These are phyloP conservation scores for Macrostomum cliftonense DNA, from an alignment of 2,888 invertebrate genomes.

Conservation along the genomic window DNA sequence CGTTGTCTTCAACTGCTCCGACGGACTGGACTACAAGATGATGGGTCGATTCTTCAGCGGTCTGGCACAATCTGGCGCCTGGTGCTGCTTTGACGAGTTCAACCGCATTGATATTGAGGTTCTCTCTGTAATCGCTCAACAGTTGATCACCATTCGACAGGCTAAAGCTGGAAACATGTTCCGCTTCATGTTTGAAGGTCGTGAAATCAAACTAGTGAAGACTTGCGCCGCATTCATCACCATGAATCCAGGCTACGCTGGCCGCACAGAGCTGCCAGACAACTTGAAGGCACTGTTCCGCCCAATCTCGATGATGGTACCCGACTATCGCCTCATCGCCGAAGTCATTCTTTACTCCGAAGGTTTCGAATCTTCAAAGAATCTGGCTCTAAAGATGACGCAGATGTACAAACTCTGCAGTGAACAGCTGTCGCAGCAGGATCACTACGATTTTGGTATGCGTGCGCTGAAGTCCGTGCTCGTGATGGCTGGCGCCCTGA, in stretches of 20 bases:
- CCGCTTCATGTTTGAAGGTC: conserved; percentile 67
- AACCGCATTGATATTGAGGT: conserved; percentile 77
- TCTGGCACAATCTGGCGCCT: conserved; percentile 67
- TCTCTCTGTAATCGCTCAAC: conserved; percentile 69
- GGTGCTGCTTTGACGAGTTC: conserved; percentile 81
- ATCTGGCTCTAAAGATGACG: conserved; percentile 72
- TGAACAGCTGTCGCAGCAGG: conserved; percentile 69
- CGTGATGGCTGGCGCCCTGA: conserved; percentile 74
- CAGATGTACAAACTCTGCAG: conserved; percentile 77
- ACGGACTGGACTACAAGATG: conserved; percentile 53
- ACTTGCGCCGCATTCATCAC: conserved; percentile 70
- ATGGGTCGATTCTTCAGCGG: conserved; percentile 80
- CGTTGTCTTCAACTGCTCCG: conserved; percentile 76
- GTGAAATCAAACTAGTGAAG: conserved; percentile 60
- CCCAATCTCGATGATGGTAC: conserved; percentile 77
- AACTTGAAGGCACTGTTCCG: conserved; percentile 68
- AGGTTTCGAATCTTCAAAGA: conserved; percentile 69
- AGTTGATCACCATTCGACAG: conserved; percentile 65
- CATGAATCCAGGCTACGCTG: conserved; percentile 80
- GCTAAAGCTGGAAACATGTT: conserved; percentile 53
- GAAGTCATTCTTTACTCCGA: conserved; percentile 81
- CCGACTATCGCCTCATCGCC: conserved; percentile 62
- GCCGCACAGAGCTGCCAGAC: conserved; percentile 67
- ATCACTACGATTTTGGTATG: conserved; percentile 75
- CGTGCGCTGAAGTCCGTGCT: conserved; percentile 47